Conservation (phyloP, 2,888 invertebrate genomes). For the Ditula angustiorana region DNA sequence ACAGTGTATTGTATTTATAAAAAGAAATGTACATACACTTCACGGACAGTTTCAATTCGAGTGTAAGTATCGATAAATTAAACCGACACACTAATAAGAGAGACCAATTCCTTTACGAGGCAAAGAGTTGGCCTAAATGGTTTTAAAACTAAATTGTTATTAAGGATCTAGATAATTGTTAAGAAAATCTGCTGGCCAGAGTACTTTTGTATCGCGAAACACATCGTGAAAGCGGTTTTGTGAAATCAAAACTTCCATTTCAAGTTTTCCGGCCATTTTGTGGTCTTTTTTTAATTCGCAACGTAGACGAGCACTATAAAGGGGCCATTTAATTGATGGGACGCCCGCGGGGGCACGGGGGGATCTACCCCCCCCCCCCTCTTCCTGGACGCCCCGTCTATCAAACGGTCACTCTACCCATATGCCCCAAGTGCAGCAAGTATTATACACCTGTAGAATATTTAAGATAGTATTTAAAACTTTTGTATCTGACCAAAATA, state of each 20-base stretch:
- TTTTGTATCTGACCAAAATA: slow-evolving; percentile 50
- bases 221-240: slow-evolving; percentile 43
- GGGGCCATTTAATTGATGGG: too few relatives aligned
- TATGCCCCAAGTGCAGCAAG: slow-evolving; percentile 56
- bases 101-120: too few relatives aligned
- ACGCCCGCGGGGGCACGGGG: too few relatives aligned
- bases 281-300: slow-evolving; percentile 57
- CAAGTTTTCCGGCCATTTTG: slow-evolving; percentile 63
- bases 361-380: too few relatives aligned
- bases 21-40: too few relatives aligned
- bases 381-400: too few relatives aligned
- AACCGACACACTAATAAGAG: neutral
- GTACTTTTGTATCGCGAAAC: slow-evolving; percentile 21
- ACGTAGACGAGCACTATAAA: slow-evolving; percentile 36
- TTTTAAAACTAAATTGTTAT: neutral
- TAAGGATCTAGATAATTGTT: neutral
- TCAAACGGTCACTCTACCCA: too few relatives aligned
- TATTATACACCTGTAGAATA: slow-evolving; percentile 45
- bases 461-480: slow-evolving; percentile 40
- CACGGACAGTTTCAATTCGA: too few relatives aligned
- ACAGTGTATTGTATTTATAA: too few relatives aligned
- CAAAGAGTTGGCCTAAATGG: too few relatives aligned
- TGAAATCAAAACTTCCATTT: slow-evolving; percentile 56
- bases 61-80: too few relatives aligned
- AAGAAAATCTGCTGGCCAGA: slow-evolving; percentile 41